Evolutionary conservation across 2,888 invertebrate genomes (phyloP).

Genomic region (Rambutsinella grinnellia): DNA sequence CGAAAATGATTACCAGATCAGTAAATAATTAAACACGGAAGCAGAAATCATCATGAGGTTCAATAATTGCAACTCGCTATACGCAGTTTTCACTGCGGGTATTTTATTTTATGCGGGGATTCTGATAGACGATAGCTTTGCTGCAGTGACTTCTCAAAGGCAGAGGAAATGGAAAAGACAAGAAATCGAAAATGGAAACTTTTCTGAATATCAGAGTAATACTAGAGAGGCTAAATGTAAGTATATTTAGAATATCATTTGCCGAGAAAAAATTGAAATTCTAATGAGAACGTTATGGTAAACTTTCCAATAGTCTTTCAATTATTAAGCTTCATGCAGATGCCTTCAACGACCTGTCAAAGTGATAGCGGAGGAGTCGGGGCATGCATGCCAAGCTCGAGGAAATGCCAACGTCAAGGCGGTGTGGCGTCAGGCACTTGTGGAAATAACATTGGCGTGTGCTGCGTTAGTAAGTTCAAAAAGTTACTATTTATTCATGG

Average conservation of each 20-base stretch:
- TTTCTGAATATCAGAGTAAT: no score
- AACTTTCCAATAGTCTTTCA: conserved; percentile 38
- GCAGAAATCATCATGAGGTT: no score
- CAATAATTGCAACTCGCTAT: no score
- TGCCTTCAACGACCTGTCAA: conserved; percentile 38
- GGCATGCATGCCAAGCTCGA: conserved; percentile 49
- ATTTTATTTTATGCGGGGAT: no score
- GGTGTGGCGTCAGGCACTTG: conserved; percentile 49
- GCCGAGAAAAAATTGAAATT: neutral
- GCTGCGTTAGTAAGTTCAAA: conserved; percentile 55
- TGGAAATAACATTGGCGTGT: conserved; percentile 55
- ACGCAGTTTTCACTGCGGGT: no score
- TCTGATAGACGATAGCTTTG: no score
- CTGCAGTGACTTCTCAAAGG: neutral
- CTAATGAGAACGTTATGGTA: no score
- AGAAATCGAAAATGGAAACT: neutral
- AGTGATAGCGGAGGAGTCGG: conserved; percentile 37
- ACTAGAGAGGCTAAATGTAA: neutral
- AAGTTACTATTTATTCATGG: neutral
- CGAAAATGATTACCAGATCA: no score
- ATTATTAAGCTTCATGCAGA: conserved; percentile 44
- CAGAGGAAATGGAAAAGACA: neutral
- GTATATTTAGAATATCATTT: no score
- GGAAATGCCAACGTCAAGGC: conserved; percentile 31
- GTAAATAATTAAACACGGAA: no score